A percentile compares a stretch with the other conserved stretches of the same genome.
phyloP scores from a whole-genome alignment of 2,113 vertebrate genomes.

The Benitochromis conjunctus region DNA sequence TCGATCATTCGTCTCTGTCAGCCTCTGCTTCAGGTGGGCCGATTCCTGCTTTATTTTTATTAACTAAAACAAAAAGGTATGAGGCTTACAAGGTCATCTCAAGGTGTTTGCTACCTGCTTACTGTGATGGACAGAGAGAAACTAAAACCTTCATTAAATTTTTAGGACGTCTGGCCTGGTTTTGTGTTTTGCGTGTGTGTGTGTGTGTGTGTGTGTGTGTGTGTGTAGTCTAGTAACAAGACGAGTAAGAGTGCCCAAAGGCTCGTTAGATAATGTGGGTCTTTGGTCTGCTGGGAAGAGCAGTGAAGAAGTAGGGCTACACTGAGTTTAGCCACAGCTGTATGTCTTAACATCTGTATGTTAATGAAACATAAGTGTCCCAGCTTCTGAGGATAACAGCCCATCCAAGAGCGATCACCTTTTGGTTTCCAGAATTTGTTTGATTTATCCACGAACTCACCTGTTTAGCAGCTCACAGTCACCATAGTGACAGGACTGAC shows the following conservation, averaged over 20 bases:
- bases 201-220: neutral
- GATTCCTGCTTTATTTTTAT: neutral
- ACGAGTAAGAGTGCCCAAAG: conserved; percentile 58
- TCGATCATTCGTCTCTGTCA: neutral
- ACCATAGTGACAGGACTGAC: conserved; percentile 38
- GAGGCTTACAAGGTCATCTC: neutral
- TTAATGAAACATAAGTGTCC: neutral
- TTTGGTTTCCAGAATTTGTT: neutral
- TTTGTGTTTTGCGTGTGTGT: neutral
- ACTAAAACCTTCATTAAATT: conserved; percentile 74
- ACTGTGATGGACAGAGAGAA: conserved; percentile 49
- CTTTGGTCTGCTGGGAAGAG: neutral
- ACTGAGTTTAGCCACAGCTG: neutral
- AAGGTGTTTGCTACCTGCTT: conserved; percentile 20
- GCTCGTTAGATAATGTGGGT: conserved; percentile 6
- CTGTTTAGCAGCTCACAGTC: conserved; percentile 16
- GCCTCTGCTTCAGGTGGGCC: neutral
- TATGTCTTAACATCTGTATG: neutral
- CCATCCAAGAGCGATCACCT: neutral
- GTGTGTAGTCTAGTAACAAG: conserved; percentile 42
- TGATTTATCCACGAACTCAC: neutral
- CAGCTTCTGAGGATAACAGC: neutral
- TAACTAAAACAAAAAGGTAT: neutral
- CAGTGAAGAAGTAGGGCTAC: neutral
- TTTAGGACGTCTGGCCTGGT: conserved; percentile 59